phyloP scores from a whole-genome alignment of 2,888 invertebrate genomes.

The Osedax frankpressi region DNA sequence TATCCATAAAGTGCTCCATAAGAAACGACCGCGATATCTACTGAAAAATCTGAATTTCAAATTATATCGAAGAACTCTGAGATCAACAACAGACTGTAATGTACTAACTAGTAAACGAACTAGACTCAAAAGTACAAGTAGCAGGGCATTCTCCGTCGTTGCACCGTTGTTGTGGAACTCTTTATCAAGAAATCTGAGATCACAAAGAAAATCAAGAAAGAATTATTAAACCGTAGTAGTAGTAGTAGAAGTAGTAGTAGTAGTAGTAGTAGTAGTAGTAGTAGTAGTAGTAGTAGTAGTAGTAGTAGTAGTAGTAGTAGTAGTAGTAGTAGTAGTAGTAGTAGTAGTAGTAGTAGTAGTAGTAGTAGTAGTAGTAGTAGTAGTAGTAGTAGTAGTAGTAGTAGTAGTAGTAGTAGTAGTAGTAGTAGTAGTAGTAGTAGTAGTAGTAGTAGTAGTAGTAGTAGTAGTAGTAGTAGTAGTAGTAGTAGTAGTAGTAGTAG shows the following conservation, averaged over 20 bases:
- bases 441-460: constrained; percentile 2
- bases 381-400: neutral
- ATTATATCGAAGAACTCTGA: too few relatives aligned
- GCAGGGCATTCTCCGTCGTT: too few relatives aligned
- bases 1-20: too few relatives aligned
- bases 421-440: constrained; percentile 24
- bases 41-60: too few relatives aligned
- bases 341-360: constrained; percentile 5
- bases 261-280: neutral
- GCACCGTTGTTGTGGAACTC: too few relatives aligned
- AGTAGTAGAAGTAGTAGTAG: constrained; percentile 7
- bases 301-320: constrained; percentile 19
- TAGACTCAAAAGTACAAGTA: too few relatives aligned
- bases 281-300: constrained; percentile 19
- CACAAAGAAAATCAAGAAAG: neutral
- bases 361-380: neutral
- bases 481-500: constrained; percentile 7
- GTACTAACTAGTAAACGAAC: too few relatives aligned
- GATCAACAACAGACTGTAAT: too few relatives aligned
- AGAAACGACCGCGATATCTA: too few relatives aligned
- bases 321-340: constrained; percentile 7
- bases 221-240: neutral
- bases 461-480: constrained; percentile 9
- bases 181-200: too few relatives aligned
- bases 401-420: constrained; percentile 29